Percentiles rank a stretch among this genome's conserved stretches.
These are phyloP conservation scores for Campylomormyrus numenius DNA, from an alignment of 2,113 vertebrate species.

Conservation along the genomic window DNA sequence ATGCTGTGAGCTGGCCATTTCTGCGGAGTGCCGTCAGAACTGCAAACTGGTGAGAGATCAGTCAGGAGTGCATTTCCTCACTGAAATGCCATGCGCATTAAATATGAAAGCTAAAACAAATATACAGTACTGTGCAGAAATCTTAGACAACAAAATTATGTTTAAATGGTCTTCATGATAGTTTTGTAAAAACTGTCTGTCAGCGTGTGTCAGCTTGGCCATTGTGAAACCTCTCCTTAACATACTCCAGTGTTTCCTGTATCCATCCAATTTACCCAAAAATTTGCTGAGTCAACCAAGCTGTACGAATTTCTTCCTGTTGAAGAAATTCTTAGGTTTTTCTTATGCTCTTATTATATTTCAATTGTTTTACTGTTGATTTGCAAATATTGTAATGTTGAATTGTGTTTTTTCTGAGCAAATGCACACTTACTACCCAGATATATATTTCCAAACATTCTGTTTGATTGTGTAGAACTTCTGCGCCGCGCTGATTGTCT, in stretches of 20 bases:
- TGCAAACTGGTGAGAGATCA: conserved; percentile 78
- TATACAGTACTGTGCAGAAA: not conserved
- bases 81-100: not conserved
- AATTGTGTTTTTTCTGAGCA: not conserved
- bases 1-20: conserved; percentile 96
- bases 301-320: not conserved
- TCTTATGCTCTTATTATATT: not conserved
- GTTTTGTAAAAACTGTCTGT: not conserved
- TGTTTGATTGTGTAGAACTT: not conserved
- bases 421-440: not conserved
- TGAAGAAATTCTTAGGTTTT: not conserved
- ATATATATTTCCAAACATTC: not conserved
- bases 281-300: not conserved
- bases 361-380: not conserved
- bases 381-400: not conserved
- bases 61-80: not conserved
- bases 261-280: not conserved
- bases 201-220: not conserved
- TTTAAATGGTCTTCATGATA: not conserved
- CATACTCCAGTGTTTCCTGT: not conserved
- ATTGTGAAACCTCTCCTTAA: not conserved
- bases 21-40: conserved; percentile 80
- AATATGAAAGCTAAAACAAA: not conserved
- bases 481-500: not conserved
- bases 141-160: not conserved